phyloP scores from a whole-genome alignment of 2,888 invertebrate species.

The Patella pellucida region DNA sequence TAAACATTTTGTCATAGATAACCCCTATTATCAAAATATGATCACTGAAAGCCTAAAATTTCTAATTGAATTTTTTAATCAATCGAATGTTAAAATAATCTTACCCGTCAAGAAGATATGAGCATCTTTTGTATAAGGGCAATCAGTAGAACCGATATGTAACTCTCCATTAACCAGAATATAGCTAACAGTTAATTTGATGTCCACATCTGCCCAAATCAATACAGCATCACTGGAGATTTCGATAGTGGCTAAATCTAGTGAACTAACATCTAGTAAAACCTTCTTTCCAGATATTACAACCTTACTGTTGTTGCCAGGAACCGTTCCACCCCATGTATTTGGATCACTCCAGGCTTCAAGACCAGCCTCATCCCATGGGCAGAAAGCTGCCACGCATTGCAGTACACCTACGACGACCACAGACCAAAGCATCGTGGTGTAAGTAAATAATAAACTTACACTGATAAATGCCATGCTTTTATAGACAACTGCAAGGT shows the following conservation, averaged over 20 bases:
- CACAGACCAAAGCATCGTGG: no score
- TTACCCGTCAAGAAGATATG: constrained; percentile 37
- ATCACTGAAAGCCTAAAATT: no score
- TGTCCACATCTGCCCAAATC: constrained; percentile 33
- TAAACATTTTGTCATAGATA: no score
- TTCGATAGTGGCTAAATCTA: constrained; percentile 23
- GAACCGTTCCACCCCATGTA: constrained; percentile 22
- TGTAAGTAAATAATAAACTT: no score
- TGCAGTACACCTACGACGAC: no score
- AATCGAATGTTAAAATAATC: not conserved
- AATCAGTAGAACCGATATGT: constrained; percentile 37
- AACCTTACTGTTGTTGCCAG: not conserved
- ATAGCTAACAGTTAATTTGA: constrained; percentile 32
- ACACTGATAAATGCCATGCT: no score
- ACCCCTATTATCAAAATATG: no score
- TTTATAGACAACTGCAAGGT: no score
- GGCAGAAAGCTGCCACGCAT: constrained; percentile 12
- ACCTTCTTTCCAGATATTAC: constrained; percentile 21
- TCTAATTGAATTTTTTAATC: no score
- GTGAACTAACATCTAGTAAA: constrained; percentile 25
- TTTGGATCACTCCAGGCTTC: constrained; percentile 19
- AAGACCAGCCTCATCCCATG: constrained; percentile 20
- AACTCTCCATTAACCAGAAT: constrained; percentile 39
- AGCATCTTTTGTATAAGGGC: constrained; percentile 32
- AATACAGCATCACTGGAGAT: constrained; percentile 28